phyloP scores from a whole-genome alignment of 2,797 vertebrate genomes.

The Schizopygopsis malacanthus region DNA sequence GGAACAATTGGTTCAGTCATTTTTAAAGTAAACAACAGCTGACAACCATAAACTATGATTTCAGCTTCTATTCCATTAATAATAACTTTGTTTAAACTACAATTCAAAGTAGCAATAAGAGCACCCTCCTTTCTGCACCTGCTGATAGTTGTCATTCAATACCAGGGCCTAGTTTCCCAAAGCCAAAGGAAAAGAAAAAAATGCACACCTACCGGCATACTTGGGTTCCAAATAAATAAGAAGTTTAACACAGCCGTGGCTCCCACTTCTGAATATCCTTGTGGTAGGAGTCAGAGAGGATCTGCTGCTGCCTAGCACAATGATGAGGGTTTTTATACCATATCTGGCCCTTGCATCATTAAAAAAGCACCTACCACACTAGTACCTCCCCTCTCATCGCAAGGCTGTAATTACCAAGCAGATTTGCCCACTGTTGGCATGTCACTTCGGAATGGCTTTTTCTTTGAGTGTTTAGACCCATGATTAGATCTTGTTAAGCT shows the following conservation, averaged over 20 bases:
- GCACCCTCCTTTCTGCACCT: constrained; percentile 24
- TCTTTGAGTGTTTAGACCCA: constrained; percentile 76
- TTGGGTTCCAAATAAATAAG: constrained; percentile 69
- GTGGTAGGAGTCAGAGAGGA: constrained; percentile 80
- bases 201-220: constrained; percentile 82
- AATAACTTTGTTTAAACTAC: background rate
- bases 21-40: background rate
- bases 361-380: constrained; percentile 79
- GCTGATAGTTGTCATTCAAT: background rate
- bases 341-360: constrained; percentile 80
- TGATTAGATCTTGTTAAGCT: constrained; percentile 79
- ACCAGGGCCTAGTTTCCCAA: constrained; percentile 14
- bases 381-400: constrained; percentile 86
- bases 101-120: background rate
- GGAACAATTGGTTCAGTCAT: background rate
- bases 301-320: constrained; percentile 79
- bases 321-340: constrained; percentile 89
- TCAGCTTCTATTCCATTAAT: background rate
- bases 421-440: constrained; percentile 86
- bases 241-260: constrained; percentile 71
- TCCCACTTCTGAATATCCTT: constrained; percentile 82
- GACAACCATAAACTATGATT: background rate
- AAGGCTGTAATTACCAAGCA: constrained; percentile 91
- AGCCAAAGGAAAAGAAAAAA: constrained; percentile 58
- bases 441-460: constrained; percentile 79